These are phyloP conservation scores for Scaptomyza hsui DNA, from an alignment of 1,140 invertebrate species.

Conservation along the genomic window DNA sequence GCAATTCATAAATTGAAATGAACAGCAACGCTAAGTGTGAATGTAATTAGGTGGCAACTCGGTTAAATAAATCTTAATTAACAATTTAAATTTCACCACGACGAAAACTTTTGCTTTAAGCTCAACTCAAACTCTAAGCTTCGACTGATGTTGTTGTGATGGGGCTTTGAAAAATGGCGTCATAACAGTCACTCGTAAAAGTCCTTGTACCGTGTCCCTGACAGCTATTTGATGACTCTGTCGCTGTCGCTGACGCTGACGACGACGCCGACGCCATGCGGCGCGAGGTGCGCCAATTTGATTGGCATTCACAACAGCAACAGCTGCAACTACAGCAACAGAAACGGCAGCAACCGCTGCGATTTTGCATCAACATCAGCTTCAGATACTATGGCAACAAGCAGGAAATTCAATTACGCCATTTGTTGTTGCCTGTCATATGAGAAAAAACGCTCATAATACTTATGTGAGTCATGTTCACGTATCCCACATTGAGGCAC, in stretches of 20 bases:
- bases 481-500: background rate
- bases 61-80: slow-evolving; percentile 33
- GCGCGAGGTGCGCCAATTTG: slow-evolving; percentile 74
- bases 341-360: slow-evolving; percentile 4
- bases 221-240: slow-evolving; percentile 66
- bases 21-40: slow-evolving; percentile 61
- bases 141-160: too few species aligned
- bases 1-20: slow-evolving; percentile 63
- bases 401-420: slow-evolving; percentile 72
- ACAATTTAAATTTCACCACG: slow-evolving; percentile 4
- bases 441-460: slow-evolving; percentile 20
- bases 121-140: background rate
- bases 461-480: slow-evolving; percentile 14
- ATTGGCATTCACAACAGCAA: slow-evolving; percentile 64
- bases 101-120: slow-evolving; percentile 15
- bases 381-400: slow-evolving; percentile 19
- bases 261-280: slow-evolving; percentile 41
- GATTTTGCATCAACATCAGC: slow-evolving; percentile 24
- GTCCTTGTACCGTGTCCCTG: slow-evolving; percentile 36
- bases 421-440: slow-evolving; percentile 45
- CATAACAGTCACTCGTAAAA: slow-evolving; percentile 37
- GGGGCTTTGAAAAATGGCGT: slow-evolving; percentile 64
- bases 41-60: slow-evolving; percentile 59
- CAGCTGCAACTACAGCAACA: slow-evolving; percentile 32
- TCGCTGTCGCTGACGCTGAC: slow-evolving; percentile 13